Percentiles rank a stretch among this genome's conserved stretches.
Conservation (phyloP, 2,888 invertebrate species). For the Microctonus aethiopoides region DNA sequence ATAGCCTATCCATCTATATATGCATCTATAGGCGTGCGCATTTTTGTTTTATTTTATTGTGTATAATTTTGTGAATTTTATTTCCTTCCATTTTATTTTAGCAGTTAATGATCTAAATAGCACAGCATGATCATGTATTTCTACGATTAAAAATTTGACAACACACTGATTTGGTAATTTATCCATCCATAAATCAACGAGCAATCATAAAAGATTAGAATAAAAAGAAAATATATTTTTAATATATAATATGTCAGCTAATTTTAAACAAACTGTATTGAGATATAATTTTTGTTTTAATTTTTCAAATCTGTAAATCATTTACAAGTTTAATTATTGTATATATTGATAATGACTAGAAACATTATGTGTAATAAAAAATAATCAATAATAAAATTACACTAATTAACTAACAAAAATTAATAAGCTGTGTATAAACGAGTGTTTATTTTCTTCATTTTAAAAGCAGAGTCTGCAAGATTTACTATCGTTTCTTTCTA, state of each 20-base stretch:
- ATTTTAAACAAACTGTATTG: too few species aligned
- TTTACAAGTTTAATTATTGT: too few species aligned
- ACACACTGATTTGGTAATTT: not conserved
- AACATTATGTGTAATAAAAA: not conserved
- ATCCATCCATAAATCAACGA: not conserved
- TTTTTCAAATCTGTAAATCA: too few species aligned
- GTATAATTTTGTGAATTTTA: not conserved
- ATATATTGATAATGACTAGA: not conserved
- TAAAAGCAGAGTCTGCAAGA: not conserved
- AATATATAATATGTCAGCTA: too few species aligned
- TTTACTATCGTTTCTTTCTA: not conserved
- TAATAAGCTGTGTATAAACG: not conserved
- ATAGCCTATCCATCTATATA: not conserved
- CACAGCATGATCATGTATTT: not conserved
- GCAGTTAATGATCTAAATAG: not conserved
- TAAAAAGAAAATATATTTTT: not conserved
- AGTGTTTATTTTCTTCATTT: not conserved
- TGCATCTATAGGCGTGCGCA: conserved; percentile 13
- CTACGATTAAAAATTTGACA: not conserved
- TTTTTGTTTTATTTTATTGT: too few species aligned
- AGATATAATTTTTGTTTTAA: too few species aligned
- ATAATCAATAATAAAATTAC: too few species aligned
- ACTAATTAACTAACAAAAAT: not conserved
- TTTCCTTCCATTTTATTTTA: not conserved
- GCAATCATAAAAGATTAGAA: not conserved